These are phyloP conservation scores for Anniella stebbinsi DNA, from an alignment of 2,797 vertebrate species.

Conservation along the genomic window DNA sequence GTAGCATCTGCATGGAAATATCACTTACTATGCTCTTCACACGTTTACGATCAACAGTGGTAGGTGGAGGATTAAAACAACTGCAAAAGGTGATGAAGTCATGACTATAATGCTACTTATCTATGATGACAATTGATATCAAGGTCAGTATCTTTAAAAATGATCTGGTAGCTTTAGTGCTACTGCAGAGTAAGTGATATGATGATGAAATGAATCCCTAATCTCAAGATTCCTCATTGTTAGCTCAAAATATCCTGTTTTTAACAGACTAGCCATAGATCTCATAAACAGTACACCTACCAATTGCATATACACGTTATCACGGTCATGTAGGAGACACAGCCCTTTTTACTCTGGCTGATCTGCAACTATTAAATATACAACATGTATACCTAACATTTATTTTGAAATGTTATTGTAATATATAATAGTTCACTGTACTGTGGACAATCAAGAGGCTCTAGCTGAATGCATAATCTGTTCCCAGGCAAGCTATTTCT, in stretches of 20 bases:
- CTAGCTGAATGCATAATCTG: conserved; percentile 24
- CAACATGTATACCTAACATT: conserved; percentile 52
- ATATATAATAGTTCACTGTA: conserved; percentile 13
- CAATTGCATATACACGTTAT: conserved; percentile 39
- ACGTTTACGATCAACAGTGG: background rate
- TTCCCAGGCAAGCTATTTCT: conserved; percentile 1
- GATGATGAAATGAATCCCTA: background rate
- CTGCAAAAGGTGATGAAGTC: background rate
- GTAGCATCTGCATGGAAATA: background rate
- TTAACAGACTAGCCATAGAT: conserved; percentile 19
- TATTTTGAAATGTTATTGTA: conserved; percentile 51
- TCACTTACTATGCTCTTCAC: background rate
- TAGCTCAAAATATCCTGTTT: background rate
- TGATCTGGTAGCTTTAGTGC: too few species aligned
- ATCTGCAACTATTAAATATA: conserved; percentile 53
- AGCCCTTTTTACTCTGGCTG: conserved; percentile 53
- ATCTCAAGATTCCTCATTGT: conserved; percentile 2
- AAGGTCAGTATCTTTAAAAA: background rate
- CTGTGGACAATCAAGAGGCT: background rate
- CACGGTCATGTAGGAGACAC: conserved; percentile 21
- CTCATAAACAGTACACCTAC: conserved; percentile 30
- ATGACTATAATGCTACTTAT: background rate
- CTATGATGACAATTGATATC: background rate
- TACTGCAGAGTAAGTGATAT: background rate
- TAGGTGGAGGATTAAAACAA: background rate